Conservation (phyloP, 1,140 invertebrate genomes). For the Drosophila nikananu region DNA sequence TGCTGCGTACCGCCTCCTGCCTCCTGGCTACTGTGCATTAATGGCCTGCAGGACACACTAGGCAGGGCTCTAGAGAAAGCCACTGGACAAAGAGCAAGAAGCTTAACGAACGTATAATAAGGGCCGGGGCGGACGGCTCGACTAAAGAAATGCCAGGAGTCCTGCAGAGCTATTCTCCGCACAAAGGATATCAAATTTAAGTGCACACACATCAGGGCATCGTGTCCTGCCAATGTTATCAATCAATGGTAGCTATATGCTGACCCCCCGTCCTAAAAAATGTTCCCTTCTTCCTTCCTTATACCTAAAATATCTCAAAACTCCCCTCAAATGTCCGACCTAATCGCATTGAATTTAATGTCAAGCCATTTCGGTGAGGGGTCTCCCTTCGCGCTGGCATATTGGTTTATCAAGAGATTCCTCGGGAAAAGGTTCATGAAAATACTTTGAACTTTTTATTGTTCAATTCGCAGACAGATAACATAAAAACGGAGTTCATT, state of each 20-base stretch:
- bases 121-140: conserved; percentile 28
- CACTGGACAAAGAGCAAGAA: conserved; percentile 49
- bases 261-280: background rate
- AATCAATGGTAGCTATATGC: conserved; percentile 34
- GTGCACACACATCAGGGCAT: conserved; percentile 59
- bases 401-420: conserved; percentile 61
- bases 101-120: conserved; percentile 65
- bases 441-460: conserved; percentile 81
- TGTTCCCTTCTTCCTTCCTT: background rate
- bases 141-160: conserved; percentile 40
- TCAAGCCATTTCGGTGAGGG: conserved; percentile 61
- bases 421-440: conserved; percentile 64
- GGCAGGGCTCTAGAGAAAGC: conserved; percentile 3
- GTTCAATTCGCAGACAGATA: conserved; percentile 67
- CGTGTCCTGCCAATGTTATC: conserved; percentile 26
- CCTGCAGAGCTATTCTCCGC: conserved; percentile 28
- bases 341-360: conserved; percentile 82
- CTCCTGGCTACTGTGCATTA: conserved; percentile 57
- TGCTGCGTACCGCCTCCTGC: conserved; percentile 3
- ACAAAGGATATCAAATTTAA: conserved; percentile 83
- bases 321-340: conserved; percentile 42
- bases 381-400: conserved; percentile 33
- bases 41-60: conserved; percentile 54
- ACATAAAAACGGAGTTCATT: conserved; percentile 73
- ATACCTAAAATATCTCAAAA: conserved; percentile 1